These are phyloP conservation scores for Pandemis cinnamomeana DNA, from an alignment of 2,888 invertebrate species.

Conservation along the genomic window DNA sequence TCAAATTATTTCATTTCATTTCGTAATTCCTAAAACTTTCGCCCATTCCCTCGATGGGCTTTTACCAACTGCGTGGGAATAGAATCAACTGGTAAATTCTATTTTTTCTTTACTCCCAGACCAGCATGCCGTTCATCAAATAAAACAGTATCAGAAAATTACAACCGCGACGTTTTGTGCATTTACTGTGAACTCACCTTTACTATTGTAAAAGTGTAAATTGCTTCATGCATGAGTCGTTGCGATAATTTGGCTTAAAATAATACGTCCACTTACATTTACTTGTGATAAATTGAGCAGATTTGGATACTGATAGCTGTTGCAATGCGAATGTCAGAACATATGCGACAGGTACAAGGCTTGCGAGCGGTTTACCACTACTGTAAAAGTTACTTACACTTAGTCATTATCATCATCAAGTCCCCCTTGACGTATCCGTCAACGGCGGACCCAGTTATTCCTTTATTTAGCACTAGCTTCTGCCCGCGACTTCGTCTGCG, in stretches of 20 bases:
- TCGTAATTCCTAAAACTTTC: no score
- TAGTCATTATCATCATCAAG: no score
- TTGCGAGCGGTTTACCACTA: neutral
- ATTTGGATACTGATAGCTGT: constrained; percentile 17
- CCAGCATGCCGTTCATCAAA: no score
- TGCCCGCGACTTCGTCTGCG: no score
- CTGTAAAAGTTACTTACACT: neutral
- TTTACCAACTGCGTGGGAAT: no score
- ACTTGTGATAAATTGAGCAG: constrained; percentile 30
- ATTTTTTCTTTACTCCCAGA: no score
- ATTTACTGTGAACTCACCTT: neutral
- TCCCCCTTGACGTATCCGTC: no score
- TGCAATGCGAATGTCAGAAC: neutral
- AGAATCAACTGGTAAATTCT: no score
- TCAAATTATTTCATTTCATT: no score
- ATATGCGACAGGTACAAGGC: neutral
- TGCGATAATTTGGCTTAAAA: constrained; percentile 34
- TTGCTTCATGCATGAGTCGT: constrained; percentile 10
- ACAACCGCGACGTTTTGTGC: neutral
- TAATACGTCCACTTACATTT: constrained; percentile 35
- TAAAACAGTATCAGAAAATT: neutral
- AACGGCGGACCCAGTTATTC: no score
- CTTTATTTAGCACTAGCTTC: no score
- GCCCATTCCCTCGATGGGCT: no score
- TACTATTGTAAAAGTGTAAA: constrained; percentile 24